A percentile compares a stretch with the other conserved stretches of the same genome.
phyloP scores from a whole-genome alignment of 1,140 invertebrate species.

The Chymomyza costata region DNA sequence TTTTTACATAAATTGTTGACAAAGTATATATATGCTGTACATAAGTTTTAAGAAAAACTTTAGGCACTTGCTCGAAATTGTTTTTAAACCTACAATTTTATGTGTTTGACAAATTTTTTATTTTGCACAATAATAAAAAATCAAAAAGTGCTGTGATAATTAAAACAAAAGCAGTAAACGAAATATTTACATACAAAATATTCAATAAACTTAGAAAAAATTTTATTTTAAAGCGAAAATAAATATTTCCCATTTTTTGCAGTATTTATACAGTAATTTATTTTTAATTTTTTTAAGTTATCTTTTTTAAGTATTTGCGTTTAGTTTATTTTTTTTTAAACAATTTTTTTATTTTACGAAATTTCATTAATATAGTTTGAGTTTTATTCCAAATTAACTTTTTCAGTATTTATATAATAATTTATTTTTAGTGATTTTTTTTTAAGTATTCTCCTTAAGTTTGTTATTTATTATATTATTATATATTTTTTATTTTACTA shows the following conservation, averaged over 20 bases:
- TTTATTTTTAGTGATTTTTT: too few relatives aligned
- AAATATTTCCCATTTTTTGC: not conserved
- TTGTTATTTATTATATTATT: too few relatives aligned
- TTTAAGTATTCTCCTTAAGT: too few relatives aligned
- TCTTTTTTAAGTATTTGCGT: too few relatives aligned
- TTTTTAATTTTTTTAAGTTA: too few relatives aligned
- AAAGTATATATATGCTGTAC: slow-evolving; percentile 35
- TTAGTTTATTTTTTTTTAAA: too few relatives aligned
- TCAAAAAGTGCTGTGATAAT: slow-evolving; percentile 72
- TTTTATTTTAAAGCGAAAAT: slow-evolving; percentile 9
- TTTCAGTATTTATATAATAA: too few relatives aligned
- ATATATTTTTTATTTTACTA: too few relatives aligned
- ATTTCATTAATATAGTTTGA: too few relatives aligned
- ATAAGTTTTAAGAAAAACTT: slow-evolving; percentile 37
- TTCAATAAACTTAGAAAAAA: slow-evolving; percentile 23
- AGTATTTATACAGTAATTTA: not conserved
- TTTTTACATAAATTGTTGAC: slow-evolving; percentile 14
- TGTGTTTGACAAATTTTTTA: slow-evolving; percentile 38
- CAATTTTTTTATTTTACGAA: too few relatives aligned
- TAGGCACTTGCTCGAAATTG: slow-evolving; percentile 31
- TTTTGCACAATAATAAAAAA: slow-evolving; percentile 65
- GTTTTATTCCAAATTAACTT: too few relatives aligned
- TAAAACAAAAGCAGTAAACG: slow-evolving; percentile 44
- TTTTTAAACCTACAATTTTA: too few relatives aligned
- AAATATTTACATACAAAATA: slow-evolving; percentile 22